Base-by-base conservation (phyloP, 1,140 invertebrate genomes). In the Cyphomyrmex costatus region DNA sequence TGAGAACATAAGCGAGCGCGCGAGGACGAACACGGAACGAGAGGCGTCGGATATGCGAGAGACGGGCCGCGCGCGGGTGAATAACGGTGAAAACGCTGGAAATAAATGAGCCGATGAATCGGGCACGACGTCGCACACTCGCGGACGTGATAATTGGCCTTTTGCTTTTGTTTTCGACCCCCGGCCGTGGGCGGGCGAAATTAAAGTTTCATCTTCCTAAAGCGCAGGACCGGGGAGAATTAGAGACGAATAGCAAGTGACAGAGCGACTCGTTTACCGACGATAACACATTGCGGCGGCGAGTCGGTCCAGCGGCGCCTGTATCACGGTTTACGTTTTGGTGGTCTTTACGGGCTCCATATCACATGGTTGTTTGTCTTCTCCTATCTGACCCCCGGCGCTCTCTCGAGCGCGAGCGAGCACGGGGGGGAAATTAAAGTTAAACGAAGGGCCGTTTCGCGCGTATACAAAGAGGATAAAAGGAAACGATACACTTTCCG, bases 251-350 rank as follows among this genome's bases (percentile, higher is more conserved):
- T 86, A 89, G 87, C 88, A 66, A 88, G 88, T 86, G 88, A 89
- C 88, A 86, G 88, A 77, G 68, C 82, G 60, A 89, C 88, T 89
- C 88, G 88, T 89, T 89, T 88, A 86, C 88, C 88, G 56, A 78
- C 88, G 88, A 89, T 89, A 89, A 89, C 88, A 89, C 76, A 89
- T 89, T 89, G 88, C 87, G 88, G 88, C 88, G 88, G 88, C 88
- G 84, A 89, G 85, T 87, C 89, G 77, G 88, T 89, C 76, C 89
- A 76, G 89, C 89, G 89, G 89, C 89, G 88, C 88, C 89, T 89
- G 88, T 87, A 89, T 90, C 88, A 89, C 85, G 88, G 88, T 90
- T 89, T 90, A 87, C 88, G 88, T 90, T 90, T 89, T 87, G 73
- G 70, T 85, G 88, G 83, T 89, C 87, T 89, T 89, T 80, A 86